These are phyloP conservation scores for Syncerus caffer DNA, from an alignment of 2,797 vertebrate species.

Conservation along the genomic window DNA sequence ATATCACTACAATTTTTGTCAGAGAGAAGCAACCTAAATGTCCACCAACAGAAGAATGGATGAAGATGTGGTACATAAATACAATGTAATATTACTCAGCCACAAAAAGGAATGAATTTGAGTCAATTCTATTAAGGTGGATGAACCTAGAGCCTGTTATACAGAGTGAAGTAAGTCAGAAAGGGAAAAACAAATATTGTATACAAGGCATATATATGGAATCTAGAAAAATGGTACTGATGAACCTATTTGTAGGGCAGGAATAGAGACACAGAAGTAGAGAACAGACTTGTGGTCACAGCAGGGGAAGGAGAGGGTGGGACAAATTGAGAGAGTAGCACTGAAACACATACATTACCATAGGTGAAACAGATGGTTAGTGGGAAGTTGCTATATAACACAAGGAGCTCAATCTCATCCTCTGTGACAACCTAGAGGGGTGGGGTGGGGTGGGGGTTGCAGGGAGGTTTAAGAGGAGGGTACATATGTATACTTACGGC, in stretches of 20 bases:
- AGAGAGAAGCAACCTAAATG: not conserved
- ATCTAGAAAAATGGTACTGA: not conserved
- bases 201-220: not conserved
- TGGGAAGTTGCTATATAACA: not conserved
- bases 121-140: not conserved
- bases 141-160: not conserved
- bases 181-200: not conserved
- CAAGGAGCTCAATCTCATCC: not conserved
- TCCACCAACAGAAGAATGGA: not conserved
- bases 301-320: not conserved
- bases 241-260: not conserved
- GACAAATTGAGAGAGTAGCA: not conserved
- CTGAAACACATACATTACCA: not conserved
- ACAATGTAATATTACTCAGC: not conserved
- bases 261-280: not conserved
- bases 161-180: not conserved
- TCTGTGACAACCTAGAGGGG: not conserved
- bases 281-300: not conserved
- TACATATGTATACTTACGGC: not conserved
- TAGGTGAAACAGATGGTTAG: not conserved
- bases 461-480: not conserved
- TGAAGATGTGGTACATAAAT: not conserved
- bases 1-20: not conserved
- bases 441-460: not conserved
- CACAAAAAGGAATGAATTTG: not conserved